Percentiles rank a stretch among this genome's conserved stretches.
These are phyloP conservation scores for Parasteatoda lunata DNA, from an alignment of 2,888 invertebrate genomes.

Conservation along the genomic window DNA sequence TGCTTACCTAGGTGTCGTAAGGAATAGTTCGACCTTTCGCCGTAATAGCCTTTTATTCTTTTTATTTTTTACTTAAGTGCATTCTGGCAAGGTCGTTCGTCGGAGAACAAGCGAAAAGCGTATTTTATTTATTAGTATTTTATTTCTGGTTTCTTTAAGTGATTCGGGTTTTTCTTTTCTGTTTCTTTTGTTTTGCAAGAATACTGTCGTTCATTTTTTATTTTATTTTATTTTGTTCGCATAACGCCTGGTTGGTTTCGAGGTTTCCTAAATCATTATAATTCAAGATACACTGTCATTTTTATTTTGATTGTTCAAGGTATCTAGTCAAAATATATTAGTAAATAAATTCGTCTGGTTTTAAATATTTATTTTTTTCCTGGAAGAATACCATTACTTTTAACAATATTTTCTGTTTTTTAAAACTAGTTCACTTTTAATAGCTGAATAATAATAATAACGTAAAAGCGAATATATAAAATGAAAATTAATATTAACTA, in stretches of 20 bases:
- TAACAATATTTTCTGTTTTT: too few relatives aligned
- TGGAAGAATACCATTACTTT: too few relatives aligned
- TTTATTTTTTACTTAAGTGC: neutral
- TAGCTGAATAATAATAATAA: too few relatives aligned
- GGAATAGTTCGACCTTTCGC: slow-evolving; percentile 3
- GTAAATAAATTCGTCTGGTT: too few relatives aligned
- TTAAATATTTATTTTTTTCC: too few relatives aligned
- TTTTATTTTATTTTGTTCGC: slow-evolving; percentile 5
- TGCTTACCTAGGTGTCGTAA: neutral
- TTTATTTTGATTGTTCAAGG: slow-evolving; percentile 3
- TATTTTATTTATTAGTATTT: neutral
- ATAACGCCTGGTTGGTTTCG: slow-evolving; percentile 31
- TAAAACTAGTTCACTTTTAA: too few relatives aligned
- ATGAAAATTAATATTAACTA: too few relatives aligned
- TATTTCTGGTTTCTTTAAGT: neutral
- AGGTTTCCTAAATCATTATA: slow-evolving; percentile 13
- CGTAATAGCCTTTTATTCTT: neutral
- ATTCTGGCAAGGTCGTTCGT: slow-evolving; percentile 23
- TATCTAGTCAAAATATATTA: neutral
- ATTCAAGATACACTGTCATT: neutral
- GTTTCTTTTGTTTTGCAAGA: neutral
- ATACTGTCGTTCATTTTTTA: slow-evolving; percentile 26
- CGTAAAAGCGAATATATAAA: too few relatives aligned
- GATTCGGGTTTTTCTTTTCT: slow-evolving; percentile 1
- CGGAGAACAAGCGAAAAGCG: slow-evolving; percentile 19